phyloP scores from a whole-genome alignment of 2,888 invertebrate genomes.

The Drosophila parthenogenetica region DNA sequence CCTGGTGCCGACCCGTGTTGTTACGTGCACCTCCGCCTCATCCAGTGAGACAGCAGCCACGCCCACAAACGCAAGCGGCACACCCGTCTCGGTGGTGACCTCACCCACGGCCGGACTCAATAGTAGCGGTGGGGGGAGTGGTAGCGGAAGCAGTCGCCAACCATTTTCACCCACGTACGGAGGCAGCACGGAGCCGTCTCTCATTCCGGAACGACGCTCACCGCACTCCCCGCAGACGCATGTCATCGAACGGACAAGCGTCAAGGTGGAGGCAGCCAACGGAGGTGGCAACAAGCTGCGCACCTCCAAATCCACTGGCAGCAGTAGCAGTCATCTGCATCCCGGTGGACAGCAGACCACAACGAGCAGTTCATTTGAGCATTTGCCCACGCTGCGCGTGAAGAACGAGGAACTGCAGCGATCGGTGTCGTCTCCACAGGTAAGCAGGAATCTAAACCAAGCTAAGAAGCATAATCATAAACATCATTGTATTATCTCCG shows the following conservation, averaged over 20 bases:
- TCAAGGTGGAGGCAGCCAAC: slow-evolving; percentile 54
- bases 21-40: slow-evolving; percentile 56
- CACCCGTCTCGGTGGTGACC: slow-evolving; percentile 63
- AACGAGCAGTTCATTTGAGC: slow-evolving; percentile 83
- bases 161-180: slow-evolving; percentile 80
- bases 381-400: slow-evolving; percentile 85
- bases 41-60: slow-evolving; percentile 72
- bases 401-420: slow-evolving; percentile 87
- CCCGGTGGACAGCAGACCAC: slow-evolving; percentile 52
- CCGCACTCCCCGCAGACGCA: slow-evolving; percentile 59
- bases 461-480: no score
- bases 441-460: slow-evolving; percentile 58
- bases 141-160: slow-evolving; percentile 62
- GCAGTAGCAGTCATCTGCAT: slow-evolving; percentile 64
- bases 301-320: slow-evolving; percentile 78
- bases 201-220: slow-evolving; percentile 67
- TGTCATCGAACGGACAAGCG: slow-evolving; percentile 44
- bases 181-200: slow-evolving; percentile 57
- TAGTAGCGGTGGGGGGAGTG: slow-evolving; percentile 48
- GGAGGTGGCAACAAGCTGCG: slow-evolving; percentile 71
- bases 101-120: slow-evolving; percentile 63
- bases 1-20: slow-evolving; percentile 75
- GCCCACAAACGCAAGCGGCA: slow-evolving; percentile 53
- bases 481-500: slow-evolving; percentile 3
- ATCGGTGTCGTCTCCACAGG: slow-evolving; percentile 88